Base-by-base conservation (phyloP, 2,797 vertebrate genomes). In the Holocentrus rufus region DNA sequence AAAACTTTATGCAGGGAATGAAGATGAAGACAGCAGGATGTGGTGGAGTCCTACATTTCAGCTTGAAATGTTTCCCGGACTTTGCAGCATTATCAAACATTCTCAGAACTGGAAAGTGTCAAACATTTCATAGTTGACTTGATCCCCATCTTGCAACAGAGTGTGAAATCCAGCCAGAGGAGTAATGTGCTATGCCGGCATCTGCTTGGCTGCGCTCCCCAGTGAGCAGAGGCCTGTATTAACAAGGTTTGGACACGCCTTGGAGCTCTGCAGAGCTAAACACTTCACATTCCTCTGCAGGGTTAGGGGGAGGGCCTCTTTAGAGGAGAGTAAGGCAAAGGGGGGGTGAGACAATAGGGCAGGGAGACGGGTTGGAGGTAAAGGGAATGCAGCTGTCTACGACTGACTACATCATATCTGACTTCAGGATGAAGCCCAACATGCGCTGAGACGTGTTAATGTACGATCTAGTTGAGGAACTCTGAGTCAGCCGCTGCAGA, bases 201-300 rank as follows among this genome's bases (percentile, higher is more conserved):
- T 84, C 77, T 85, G 81, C 83, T 85, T 81, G 83, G 80, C 84
- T 61, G 58, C 7, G 69, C 49, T 79, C 79, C 81, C 77, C 30
- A 54, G 81, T 59, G 81, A 84, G 75, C 39, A 4, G 46, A 74
- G 79, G 85, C 88, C 63, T 90, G 89, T 89, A 76, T 84, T 88
- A 89, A 90, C 89, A 90, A 74, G 80, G 84, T 83, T 66, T 79
- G 74, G 82, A 85, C 87, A 82, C 42, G 84, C 86, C 86, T 87
- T 8, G 18, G 46, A 82, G 87, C 81, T 27, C 7, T 17, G 9
- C 69, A 1, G 53, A 76, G 74, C 85, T 54, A 34, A 86, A 88
- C 86, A 60, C 83, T 82, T 74, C 69, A 83, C 90, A 92, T 92
- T 92, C 91, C 89, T 53, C 69, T 36, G 84, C 72, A 81, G 77